These are phyloP conservation scores for Eumacrocentrus americanus DNA, from an alignment of 2,888 invertebrate species.

Conservation along the genomic window DNA sequence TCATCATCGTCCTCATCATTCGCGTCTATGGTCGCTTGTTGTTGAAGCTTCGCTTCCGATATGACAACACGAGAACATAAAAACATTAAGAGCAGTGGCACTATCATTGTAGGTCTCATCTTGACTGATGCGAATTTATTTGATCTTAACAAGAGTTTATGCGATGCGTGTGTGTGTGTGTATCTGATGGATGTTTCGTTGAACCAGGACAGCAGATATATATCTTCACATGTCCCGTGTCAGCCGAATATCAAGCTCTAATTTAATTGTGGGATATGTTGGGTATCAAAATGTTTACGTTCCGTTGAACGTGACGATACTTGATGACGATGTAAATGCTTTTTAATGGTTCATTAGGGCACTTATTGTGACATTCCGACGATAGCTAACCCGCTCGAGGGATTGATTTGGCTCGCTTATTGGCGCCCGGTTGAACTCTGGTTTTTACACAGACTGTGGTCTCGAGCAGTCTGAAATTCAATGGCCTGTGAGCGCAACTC, in stretches of 20 bases:
- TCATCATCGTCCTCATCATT: constrained; percentile 66
- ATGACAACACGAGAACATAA: constrained; percentile 46
- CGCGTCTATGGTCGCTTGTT: constrained; percentile 52
- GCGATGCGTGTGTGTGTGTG: too few species aligned
- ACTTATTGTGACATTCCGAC: too few species aligned
- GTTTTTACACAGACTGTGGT: constrained; percentile 58
- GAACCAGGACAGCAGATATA: too few species aligned
- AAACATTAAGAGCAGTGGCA: constrained; percentile 44
- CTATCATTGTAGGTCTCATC: constrained; percentile 51
- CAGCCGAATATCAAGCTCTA: too few species aligned
- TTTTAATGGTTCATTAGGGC: too few species aligned
- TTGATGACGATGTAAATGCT: background rate
- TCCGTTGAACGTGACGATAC: background rate
- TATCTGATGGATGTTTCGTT: too few species aligned
- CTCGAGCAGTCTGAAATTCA: constrained; percentile 42
- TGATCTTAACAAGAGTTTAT: too few species aligned
- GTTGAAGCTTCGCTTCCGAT: constrained; percentile 56
- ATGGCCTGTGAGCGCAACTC: constrained; percentile 54
- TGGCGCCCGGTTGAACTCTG: constrained; percentile 48
- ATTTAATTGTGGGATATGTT: constrained; percentile 8
- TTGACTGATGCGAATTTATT: constrained; percentile 15
- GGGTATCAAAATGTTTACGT: background rate
- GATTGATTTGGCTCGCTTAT: too few species aligned
- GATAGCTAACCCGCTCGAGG: too few species aligned
- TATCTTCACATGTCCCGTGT: too few species aligned